phyloP scores from a whole-genome alignment of 2,888 invertebrate species.

The Nomada ferruginata region DNA sequence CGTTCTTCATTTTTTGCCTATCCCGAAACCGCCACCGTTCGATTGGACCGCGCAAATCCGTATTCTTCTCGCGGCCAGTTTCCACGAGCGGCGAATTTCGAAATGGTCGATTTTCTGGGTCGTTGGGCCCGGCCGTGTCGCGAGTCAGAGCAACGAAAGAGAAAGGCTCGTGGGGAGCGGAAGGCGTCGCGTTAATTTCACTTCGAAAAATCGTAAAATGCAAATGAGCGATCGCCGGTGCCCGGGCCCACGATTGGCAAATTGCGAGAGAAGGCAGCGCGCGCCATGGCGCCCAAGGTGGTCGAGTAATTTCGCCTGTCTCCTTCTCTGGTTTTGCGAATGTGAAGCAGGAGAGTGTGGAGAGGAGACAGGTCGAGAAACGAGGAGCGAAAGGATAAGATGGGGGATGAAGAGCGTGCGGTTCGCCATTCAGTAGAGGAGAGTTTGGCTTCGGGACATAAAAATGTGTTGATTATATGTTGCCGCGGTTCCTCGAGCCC shows the following conservation, averaged over 20 bases:
- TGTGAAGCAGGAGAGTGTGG: constrained; percentile 38
- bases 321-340: constrained; percentile 12
- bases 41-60: too few species aligned
- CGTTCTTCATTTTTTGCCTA: background rate
- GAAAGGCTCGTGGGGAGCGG: constrained; percentile 32
- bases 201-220: constrained; percentile 83
- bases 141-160: constrained; percentile 24
- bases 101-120: constrained; percentile 54
- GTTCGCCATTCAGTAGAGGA: constrained; percentile 80
- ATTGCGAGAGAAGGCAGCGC: constrained; percentile 81
- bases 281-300: constrained; percentile 82
- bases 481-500: constrained; percentile 73
- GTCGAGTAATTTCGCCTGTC: constrained; percentile 82
- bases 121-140: constrained; percentile 36
- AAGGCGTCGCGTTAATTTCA: constrained; percentile 79
- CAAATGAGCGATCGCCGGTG: constrained; percentile 79
- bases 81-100: constrained; percentile 30
- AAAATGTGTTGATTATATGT: constrained; percentile 84
- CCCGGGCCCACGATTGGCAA: constrained; percentile 76
- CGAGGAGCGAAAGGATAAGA: constrained; percentile 4
- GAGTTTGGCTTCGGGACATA: constrained; percentile 82
- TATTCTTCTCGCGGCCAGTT: constrained; percentile 4
- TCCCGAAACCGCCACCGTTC: background rate
- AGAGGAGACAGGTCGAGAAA: constrained; percentile 24
- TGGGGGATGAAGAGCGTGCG: constrained; percentile 51